Evolutionary conservation across 2,113 vertebrate species (phyloP).

Genomic region (Acrocephalus arundinaceus): DNA sequence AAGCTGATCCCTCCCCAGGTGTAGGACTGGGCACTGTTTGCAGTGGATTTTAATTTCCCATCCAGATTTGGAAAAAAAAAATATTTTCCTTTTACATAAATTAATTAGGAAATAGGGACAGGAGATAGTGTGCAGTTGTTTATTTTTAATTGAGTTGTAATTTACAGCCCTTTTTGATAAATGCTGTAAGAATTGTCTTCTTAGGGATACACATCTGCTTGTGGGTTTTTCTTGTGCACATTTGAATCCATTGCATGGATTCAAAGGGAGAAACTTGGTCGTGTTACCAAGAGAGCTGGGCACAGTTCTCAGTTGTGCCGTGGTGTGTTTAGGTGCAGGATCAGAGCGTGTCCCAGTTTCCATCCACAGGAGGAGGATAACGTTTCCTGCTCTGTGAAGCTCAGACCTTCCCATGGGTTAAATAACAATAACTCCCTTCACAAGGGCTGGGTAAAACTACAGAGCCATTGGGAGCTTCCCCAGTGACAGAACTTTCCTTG

Average conservation of each 20-base stretch:
- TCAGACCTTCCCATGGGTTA: not conserved
- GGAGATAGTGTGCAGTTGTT: not conserved
- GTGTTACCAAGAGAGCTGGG: not conserved
- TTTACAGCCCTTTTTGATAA: not conserved
- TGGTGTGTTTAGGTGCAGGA: not conserved
- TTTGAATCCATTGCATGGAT: not conserved
- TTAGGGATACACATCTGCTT: not conserved
- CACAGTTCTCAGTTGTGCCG: accelerated
- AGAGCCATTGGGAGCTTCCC: not conserved
- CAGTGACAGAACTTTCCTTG: not conserved
- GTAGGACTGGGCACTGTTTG: not conserved
- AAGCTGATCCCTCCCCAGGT: not conserved
- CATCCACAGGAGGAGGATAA: not conserved
- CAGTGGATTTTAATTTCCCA: not conserved
- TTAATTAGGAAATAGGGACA: not conserved
- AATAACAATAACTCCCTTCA: not conserved
- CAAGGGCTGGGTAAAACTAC: not conserved
- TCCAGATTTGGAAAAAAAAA: not conserved
- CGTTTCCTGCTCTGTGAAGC: not conserved
- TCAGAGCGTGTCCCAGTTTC: not conserved
- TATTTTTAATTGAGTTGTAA: not conserved
- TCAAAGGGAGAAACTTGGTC: not conserved
- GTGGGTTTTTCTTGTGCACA: not conserved
- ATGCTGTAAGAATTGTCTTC: not conserved
- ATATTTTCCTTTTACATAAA: not conserved